These are phyloP conservation scores for Philotrypesis tridentata DNA, from an alignment of 1,140 invertebrate species.

Conservation along the genomic window DNA sequence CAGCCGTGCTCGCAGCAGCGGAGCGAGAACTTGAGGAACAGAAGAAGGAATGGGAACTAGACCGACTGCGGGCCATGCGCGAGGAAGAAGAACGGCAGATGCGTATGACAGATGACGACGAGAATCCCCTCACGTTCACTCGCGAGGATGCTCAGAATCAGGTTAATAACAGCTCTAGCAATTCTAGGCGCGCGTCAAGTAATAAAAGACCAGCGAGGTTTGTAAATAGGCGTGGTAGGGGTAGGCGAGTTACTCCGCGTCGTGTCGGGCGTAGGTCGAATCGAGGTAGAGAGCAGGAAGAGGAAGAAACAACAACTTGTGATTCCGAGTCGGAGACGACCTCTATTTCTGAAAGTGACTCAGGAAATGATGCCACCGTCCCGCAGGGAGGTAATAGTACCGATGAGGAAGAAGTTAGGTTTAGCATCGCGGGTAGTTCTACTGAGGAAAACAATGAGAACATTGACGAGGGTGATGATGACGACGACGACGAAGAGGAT, in stretches of 20 bases:
- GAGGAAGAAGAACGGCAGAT: constrained; percentile 83
- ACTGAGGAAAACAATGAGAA: background rate
- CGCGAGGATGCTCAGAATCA: constrained; percentile 85
- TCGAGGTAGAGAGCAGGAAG: constrained; percentile 65
- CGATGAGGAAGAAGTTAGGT: background rate
- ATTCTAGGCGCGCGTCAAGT: constrained; percentile 63
- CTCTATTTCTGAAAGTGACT: constrained; percentile 50
- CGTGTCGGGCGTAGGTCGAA: constrained; percentile 44
- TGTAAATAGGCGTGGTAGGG: constrained; percentile 47
- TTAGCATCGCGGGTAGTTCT: background rate
- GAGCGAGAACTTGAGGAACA: constrained; percentile 93
- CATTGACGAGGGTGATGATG: background rate
- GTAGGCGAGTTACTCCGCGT: background rate
- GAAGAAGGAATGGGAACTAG: constrained; percentile 95
- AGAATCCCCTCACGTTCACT: constrained; percentile 81
- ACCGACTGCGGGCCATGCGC: constrained; percentile 82
- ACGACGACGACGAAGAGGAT: constrained; percentile 53
- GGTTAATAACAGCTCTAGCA: constrained; percentile 78
- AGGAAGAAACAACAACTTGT: constrained; percentile 48
- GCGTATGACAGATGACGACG: constrained; percentile 77
- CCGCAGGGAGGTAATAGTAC: constrained; percentile 43
- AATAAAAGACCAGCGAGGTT: constrained; percentile 58
- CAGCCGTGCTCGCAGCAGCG: constrained; percentile 89
- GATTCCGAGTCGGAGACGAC: constrained; percentile 42
- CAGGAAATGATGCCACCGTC: constrained; percentile 43